Percentiles rank a stretch among this genome's conserved stretches.
Evolutionary conservation across 2,797 vertebrate species (phyloP).

Genomic region (Trichosurus vulpecula): DNA sequence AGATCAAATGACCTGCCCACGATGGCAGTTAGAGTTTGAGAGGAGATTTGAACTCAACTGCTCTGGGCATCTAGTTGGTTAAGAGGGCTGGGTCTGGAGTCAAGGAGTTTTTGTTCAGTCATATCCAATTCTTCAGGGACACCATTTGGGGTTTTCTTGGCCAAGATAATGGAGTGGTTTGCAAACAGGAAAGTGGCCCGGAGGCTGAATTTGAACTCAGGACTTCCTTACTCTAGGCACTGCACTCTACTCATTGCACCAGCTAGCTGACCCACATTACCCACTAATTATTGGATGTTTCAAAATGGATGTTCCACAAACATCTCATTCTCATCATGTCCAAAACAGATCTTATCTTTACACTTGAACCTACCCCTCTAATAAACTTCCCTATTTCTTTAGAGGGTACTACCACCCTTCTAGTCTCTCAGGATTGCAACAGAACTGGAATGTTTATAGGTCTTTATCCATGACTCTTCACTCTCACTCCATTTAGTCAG

Average conservation of each 20-base stretch:
- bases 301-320: not conserved
- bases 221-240: not conserved
- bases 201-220: not conserved
- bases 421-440: not conserved
- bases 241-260: not conserved
- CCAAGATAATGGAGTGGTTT: not conserved
- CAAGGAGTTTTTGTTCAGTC: not conserved
- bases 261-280: not conserved
- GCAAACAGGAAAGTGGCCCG: not conserved
- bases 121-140: not conserved
- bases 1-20: not conserved
- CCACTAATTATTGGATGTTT: not conserved
- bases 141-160: not conserved
- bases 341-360: not conserved
- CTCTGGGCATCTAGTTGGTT: not conserved
- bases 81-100: not conserved
- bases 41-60: not conserved
- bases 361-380: not conserved
- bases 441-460: not conserved
- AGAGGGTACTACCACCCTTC: not conserved
- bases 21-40: not conserved
- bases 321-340: not conserved
- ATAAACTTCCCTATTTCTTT: not conserved
- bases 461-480: not conserved
- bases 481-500: not conserved